Conservation (phyloP, 2,113 vertebrate species). For the Lepus timidus region DNA sequence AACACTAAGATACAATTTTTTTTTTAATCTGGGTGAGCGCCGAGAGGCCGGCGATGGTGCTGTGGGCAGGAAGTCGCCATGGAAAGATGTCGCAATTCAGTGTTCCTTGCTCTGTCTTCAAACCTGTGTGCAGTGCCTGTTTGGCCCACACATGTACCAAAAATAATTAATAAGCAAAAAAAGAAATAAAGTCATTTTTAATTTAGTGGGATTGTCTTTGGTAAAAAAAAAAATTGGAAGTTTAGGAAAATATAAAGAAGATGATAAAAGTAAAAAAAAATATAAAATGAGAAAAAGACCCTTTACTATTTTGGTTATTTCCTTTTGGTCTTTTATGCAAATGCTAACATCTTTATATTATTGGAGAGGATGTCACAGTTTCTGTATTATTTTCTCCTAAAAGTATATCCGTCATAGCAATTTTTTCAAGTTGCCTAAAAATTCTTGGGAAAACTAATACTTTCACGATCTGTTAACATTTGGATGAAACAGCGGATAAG, state of each 20-base stretch:
- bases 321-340: slow-evolving; percentile 16
- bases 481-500: slow-evolving; percentile 1
- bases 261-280: slow-evolving; percentile 18
- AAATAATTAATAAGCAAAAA: neutral
- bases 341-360: neutral
- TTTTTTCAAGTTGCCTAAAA: neutral
- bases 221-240: neutral
- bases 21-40: neutral
- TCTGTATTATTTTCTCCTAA: neutral
- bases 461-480: neutral
- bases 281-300: neutral
- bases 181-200: neutral
- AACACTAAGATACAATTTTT: neutral
- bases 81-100: neutral
- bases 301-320: neutral
- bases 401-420: neutral
- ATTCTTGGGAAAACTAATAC: slow-evolving; percentile 28
- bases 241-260: slow-evolving; percentile 26
- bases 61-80: neutral
- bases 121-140: neutral
- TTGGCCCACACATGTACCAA: neutral
- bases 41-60: too few relatives aligned
- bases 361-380: neutral
- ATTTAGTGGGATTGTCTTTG: neutral
- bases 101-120: neutral